phyloP scores from a whole-genome alignment of 2,888 invertebrate genomes.

The Clitarchus hookeri region DNA sequence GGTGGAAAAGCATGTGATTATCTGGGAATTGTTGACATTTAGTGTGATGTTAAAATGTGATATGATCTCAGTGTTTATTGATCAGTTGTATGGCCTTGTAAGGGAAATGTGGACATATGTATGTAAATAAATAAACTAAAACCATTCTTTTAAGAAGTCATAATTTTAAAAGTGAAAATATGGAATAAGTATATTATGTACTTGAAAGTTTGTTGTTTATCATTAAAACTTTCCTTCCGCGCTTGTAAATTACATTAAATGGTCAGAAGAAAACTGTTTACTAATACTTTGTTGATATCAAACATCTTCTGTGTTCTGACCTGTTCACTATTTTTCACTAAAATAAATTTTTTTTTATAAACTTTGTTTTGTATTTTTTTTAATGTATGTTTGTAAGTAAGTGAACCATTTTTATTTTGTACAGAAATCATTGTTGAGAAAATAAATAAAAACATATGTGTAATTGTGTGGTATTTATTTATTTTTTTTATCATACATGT shows the following conservation, averaged over 20 bases:
- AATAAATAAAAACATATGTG: constrained; percentile 23
- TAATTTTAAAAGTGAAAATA: background rate
- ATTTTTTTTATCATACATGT: background rate
- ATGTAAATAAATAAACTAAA: background rate
- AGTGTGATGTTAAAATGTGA: constrained; percentile 22
- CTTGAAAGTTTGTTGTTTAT: background rate
- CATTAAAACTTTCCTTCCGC: background rate
- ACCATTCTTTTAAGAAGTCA: background rate
- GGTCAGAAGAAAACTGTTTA: background rate
- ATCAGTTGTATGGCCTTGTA: constrained; percentile 1
- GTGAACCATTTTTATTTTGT: constrained; percentile 34
- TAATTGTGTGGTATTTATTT: background rate
- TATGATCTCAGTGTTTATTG: constrained; percentile 14
- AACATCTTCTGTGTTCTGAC: background rate
- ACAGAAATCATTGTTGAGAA: constrained; percentile 32
- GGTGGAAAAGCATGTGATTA: background rate
- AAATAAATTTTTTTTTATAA: background rate
- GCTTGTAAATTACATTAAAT: background rate
- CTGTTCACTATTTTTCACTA: background rate
- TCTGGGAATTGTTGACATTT: background rate
- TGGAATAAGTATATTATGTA: background rate
- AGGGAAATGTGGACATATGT: background rate
- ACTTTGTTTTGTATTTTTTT: constrained; percentile 1
- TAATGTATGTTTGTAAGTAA: constrained; percentile 15
- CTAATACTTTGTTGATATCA: background rate